Evolutionary conservation across 2,888 invertebrate genomes (phyloP), one percentile per base, ranked within the genome.

Genomic region (Achlya flavicornis): DNA sequence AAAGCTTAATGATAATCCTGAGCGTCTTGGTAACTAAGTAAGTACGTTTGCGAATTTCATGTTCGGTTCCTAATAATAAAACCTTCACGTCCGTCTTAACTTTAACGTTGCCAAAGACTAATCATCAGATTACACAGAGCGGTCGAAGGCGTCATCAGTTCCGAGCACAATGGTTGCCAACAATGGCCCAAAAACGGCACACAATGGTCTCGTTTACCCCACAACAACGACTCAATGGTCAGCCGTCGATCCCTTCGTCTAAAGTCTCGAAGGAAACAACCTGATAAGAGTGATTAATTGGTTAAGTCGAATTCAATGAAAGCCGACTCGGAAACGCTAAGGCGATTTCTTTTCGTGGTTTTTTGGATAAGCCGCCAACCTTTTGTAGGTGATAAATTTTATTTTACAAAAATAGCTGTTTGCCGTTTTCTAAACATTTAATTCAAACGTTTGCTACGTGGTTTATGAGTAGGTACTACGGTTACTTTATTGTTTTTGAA

Each of bases 251-350:
- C 85, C 89, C 84, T 80, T 73, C 73, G 77, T 79, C 83, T 82
- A 89, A 92, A 91, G 91, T 90, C 86, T 84, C 82, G 72, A 70
- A 87, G 85, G 88, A 88, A 88, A 88, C 86, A 83, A 81, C 82
- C 89, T 87, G 93, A 93, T 93, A 93, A 92, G 89, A 86, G 90
- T 93, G 93, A 93, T 93, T 93, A 93, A 93, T 93, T 90, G 93
- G 87, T 86, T 87, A 90, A 92, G 88, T 85, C 84, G 87, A 87
- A 88, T 91, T 93, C 93, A 93, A 92, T 93, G 91, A 88, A 91
- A 88, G 84, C 80, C 75, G 77, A 70, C 72, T 77, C 78, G 80
- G 86, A 79, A 85, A 83, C 76, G 80, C 73, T 68, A 75, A 76
- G 77, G 79, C 75, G 71, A 69, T 84, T 85, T 86, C 60, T 85